Base-by-base conservation (phyloP, 2,797 vertebrate species). In the Myiotriccus ornatus region DNA sequence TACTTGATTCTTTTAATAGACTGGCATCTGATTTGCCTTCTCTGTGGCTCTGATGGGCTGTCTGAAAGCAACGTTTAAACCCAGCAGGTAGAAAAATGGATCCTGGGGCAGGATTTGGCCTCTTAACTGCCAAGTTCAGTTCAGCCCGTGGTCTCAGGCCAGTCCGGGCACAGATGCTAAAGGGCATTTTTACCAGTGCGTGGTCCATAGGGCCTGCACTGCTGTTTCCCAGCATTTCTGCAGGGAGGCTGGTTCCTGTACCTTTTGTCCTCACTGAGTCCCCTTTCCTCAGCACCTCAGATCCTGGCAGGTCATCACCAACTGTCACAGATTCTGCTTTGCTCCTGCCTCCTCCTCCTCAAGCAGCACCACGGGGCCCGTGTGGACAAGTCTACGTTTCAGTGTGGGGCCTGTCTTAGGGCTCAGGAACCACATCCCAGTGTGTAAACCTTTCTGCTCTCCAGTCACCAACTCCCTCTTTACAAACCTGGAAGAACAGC, bases 1-100 rank as follows among this genome's bases (percentile, higher is more conserved):
- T 10, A 1, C 50, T 91, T 14, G 21, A 27, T 65, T 67, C 94
- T 91, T 95, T 94, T 93, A 95, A 87, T 82, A 91, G 92, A 34
- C 59, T 32, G 76, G 73, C 76, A 55, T 59, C 82, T 46, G 43
- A 43, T 65, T 60, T 84, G 46, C 43, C 87, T 87, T 30, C 53
- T 80, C 49, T 39, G 27, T 53, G 82, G 43, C n/a, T 84, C 87
- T 39, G 39, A 32, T 70, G 50, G 30, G 34, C 76, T 84, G 41
- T 28, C 52, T 74, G 80, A 62, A 55, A 78, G 86, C 49, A 39
- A 2, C 4, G 1, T 76, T 92, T 79, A 79, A 77, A 47, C 35
- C 34, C 52, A 81, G 67, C 67, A 55, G 67, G 57, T 57, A 18
- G 30, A 55, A 35, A 80, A 78, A 37, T 12, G 55, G 27, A 11